A percentile compares a stretch with the other conserved stretches of the same genome.
Evolutionary conservation across 2,113 vertebrate species (phyloP).

Genomic region (Muntiacus muntjak): DNA sequence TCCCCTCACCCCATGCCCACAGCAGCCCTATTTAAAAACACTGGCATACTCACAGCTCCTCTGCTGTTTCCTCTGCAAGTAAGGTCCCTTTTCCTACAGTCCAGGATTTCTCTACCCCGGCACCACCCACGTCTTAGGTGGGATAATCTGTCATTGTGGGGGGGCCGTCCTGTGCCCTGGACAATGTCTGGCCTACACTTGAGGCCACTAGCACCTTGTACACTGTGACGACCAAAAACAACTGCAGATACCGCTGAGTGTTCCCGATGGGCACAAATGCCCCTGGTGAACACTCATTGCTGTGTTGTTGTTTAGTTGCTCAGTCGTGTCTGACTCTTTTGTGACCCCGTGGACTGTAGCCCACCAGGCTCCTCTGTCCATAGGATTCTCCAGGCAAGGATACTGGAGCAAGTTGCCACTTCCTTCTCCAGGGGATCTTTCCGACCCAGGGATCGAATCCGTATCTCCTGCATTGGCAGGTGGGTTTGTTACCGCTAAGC

Average conservation of each 20-base stretch:
- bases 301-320: background rate
- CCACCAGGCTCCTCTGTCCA: background rate
- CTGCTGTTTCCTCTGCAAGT: background rate
- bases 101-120: accelerated
- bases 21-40: background rate
- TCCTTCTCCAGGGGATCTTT: background rate
- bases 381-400: background rate
- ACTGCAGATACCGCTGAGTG: background rate
- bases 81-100: background rate
- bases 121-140: accelerated
- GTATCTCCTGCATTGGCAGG: background rate
- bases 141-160: accelerated
- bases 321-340: background rate
- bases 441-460: background rate
- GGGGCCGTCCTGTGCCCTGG: accelerated
- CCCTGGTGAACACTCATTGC: accelerated
- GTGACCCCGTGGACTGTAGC: background rate
- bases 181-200: background rate
- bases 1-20: background rate
- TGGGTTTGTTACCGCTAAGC: background rate
- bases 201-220: background rate
- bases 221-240: background rate
- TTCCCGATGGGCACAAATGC: accelerated
- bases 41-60: too few relatives aligned
- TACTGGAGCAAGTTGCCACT: background rate